Evolutionary conservation across 2,888 invertebrate genomes (phyloP), one percentile per base, ranked within the genome.

Genomic region (Chrysotoxum bicinctum): DNA sequence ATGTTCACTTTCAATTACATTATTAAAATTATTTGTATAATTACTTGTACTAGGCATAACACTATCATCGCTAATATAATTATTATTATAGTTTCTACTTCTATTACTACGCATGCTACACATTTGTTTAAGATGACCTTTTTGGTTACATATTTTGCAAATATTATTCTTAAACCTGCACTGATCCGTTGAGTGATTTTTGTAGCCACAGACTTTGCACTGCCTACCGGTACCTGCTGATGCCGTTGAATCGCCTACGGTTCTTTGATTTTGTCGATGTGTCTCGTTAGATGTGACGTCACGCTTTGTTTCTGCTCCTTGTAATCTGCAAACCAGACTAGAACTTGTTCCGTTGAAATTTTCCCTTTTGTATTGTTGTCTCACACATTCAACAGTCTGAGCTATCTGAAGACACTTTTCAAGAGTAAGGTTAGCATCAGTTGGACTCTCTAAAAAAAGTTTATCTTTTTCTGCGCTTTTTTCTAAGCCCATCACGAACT

Each of bases 121-220:
- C 77, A 77, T 62, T 60, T 77, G 60, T 60, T 40, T 69, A 10
- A 77, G 60, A 54, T 77, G 77, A 43, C 62, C 70, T 56, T 78
- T 78, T 48, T 62, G 16, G 16, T 77, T 60, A 50, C 60, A 70
- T 58, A 19, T 16, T 43, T 70, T 77, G 60, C 70, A 77, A 10
- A 54, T 12, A 45, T 72, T 62, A 58, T 72, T 54, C 19, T 64
- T 62, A 54, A 78, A 64, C 12, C 50, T 45, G 23, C 78, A 78
- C 32, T 72, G 48, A 14, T 52, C 70, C 0, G 58, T 30, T 21
- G 52, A 37, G 45, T 78, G 72, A 58, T 78, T 70, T 56, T 26
- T 70, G 32, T 64, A 66, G n/a, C 78, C 69, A 21, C 56, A 70
- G 3, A 54, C 54, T 35, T 19, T 66, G 26, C 37, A 76, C 12